Conservation (phyloP, 2,888 invertebrate species). For the Cataglyphis livida region DNA sequence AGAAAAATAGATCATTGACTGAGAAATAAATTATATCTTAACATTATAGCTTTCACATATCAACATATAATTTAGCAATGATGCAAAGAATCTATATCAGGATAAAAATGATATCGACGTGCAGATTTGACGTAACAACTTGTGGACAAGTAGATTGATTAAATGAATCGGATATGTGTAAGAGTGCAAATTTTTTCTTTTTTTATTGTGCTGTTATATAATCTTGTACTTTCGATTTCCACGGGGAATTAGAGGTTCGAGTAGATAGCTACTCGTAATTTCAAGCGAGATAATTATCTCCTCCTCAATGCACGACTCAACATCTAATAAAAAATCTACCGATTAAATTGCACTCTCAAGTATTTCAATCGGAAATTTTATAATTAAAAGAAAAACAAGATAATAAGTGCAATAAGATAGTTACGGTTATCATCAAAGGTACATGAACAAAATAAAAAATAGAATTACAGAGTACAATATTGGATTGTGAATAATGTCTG, state of each 20-base stretch:
- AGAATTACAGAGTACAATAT: slow-evolving; percentile 29
- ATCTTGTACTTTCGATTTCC: slow-evolving; percentile 39
- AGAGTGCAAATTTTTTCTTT: neutral
- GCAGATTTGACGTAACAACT: slow-evolving; percentile 10
- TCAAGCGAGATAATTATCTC: slow-evolving; percentile 62
- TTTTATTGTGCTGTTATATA: slow-evolving; percentile 15
- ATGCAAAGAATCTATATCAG: neutral
- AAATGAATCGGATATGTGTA: slow-evolving; percentile 24
- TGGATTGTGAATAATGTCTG: slow-evolving; percentile 19
- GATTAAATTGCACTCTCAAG: slow-evolving; percentile 31
- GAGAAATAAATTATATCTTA: neutral
- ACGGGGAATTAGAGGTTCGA: slow-evolving; percentile 56
- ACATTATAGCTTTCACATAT: slow-evolving; percentile 10
- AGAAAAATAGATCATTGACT: neutral
- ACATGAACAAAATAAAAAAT: slow-evolving; percentile 17
- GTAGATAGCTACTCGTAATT: slow-evolving; percentile 55
- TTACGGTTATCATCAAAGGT: slow-evolving; percentile 13
- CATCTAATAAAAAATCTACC: slow-evolving; percentile 12
- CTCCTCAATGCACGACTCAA: slow-evolving; percentile 42
- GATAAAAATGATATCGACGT: slow-evolving; percentile 10
- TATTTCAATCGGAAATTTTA: slow-evolving; percentile 10
- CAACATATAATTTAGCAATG: slow-evolving; percentile 16
- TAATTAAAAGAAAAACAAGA: slow-evolving; percentile 5
- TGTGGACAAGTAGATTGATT: slow-evolving; percentile 25
- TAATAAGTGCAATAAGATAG: slow-evolving; percentile 9